Percentiles rank a stretch among this genome's conserved stretches.
Evolutionary conservation across 2,113 vertebrate species (phyloP).

Genomic region (Arenaria interpres): DNA sequence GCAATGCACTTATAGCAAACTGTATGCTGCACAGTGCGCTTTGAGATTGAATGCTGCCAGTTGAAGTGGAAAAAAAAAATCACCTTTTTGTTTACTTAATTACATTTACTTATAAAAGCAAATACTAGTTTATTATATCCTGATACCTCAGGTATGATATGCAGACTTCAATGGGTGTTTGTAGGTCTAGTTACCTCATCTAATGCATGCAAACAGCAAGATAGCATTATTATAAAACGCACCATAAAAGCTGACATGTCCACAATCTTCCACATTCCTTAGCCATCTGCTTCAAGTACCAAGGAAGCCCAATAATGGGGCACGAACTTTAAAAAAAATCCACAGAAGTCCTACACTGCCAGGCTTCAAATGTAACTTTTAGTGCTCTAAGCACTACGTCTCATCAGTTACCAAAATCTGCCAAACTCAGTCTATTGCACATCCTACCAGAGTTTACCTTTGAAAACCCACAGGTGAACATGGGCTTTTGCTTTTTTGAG

Average conservation of each 20-base stretch:
- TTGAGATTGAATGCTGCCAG: background rate
- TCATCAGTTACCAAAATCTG: background rate
- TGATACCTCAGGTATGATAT: background rate
- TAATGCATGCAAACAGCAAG: background rate
- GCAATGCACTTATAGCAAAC: background rate
- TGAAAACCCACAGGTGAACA: background rate
- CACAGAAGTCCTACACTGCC: background rate
- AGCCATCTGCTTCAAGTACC: background rate
- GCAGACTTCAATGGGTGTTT: background rate
- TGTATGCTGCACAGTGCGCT: background rate
- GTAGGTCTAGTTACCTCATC: background rate
- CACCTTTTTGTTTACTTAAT: background rate
- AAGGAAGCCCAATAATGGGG: background rate
- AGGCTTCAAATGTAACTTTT: background rate
- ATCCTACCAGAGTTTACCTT: background rate
- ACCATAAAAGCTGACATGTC: background rate
- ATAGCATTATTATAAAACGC: background rate
- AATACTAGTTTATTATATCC: background rate
- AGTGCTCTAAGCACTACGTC: background rate
- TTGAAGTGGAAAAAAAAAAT: background rate
- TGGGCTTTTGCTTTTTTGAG: accelerated
- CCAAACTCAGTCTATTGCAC: background rate
- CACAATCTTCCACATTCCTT: background rate
- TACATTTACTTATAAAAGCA: background rate
- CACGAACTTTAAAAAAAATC: background rate